These are phyloP conservation scores for Muscicapa striata DNA, from an alignment of 2,797 vertebrate species.

Conservation along the genomic window DNA sequence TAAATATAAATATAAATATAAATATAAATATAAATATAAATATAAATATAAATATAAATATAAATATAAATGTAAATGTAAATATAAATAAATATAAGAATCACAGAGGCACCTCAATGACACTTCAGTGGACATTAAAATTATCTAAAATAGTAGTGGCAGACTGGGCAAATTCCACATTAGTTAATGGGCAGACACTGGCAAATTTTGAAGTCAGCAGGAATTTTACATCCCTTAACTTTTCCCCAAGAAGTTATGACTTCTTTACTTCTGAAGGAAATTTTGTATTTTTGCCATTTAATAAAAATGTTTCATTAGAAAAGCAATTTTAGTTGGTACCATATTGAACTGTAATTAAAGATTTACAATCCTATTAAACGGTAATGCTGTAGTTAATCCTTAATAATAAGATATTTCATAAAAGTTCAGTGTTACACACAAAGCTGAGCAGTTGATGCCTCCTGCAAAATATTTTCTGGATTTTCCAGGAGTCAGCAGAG, in stretches of 20 bases:
- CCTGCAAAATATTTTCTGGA: conserved; percentile 33
- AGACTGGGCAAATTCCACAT: background rate
- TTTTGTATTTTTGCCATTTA: conserved; percentile 35
- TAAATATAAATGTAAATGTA: too few species aligned
- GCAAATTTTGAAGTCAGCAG: background rate
- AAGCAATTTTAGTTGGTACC: conserved; percentile 58
- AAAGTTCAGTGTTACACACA: conserved; percentile 46
- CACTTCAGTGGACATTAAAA: background rate
- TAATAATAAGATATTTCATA: conserved; percentile 67
- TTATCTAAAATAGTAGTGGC: background rate
- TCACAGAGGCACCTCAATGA: background rate
- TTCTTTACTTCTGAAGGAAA: conserved; percentile 55
- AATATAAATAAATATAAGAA: background rate
- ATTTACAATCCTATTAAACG: conserved; percentile 75
- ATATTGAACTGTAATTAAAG: conserved; percentile 70
- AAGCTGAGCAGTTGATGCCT: background rate
- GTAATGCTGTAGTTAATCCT: conserved; percentile 71
- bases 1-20: too few species aligned
- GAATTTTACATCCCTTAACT: background rate
- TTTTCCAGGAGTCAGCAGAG: conserved; percentile 20
- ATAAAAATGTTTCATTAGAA: conserved; percentile 56
- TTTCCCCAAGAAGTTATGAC: conserved; percentile 7
- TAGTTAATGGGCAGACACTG: background rate
- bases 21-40: too few species aligned
- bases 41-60: too few species aligned